A percentile compares a stretch with the other conserved stretches of the same genome.
phyloP scores from a whole-genome alignment of 2,797 vertebrate species.

The Leuciscus waleckii region DNA sequence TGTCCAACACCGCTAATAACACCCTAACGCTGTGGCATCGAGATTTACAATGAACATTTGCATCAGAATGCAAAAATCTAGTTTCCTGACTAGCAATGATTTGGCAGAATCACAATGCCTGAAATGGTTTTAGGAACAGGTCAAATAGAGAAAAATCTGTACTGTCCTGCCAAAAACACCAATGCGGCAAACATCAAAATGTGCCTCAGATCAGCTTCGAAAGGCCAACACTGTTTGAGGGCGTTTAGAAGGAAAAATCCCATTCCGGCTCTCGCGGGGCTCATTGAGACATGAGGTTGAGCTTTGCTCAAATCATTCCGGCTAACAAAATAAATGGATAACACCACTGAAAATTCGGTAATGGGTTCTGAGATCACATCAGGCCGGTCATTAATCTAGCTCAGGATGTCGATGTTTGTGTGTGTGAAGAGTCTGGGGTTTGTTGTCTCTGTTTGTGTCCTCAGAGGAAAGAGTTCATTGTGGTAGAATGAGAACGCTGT shows the following conservation, averaged over 20 bases:
- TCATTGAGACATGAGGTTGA: conserved; percentile 30
- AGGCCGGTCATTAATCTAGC: conserved; percentile 46
- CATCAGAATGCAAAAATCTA: not conserved
- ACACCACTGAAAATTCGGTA: conserved; percentile 55
- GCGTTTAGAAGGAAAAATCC: conserved; percentile 50
- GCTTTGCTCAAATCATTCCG: conserved; percentile 61
- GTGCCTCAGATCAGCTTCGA: conserved; percentile 53
- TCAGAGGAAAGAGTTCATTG: conserved; percentile 35
- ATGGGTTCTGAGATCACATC: conserved; percentile 57
- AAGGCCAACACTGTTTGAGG: conserved; percentile 48
- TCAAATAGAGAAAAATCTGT: not conserved
- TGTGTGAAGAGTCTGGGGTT: conserved; percentile 26
- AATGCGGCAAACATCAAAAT: not conserved
- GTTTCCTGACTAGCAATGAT: not conserved
- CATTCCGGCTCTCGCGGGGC: conserved; percentile 9
- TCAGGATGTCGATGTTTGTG: conserved; percentile 42
- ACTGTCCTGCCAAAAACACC: not conserved
- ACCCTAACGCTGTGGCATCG: not conserved
- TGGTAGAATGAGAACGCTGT: conserved; percentile 44
- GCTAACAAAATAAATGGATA: conserved; percentile 64
- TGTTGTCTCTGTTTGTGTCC: conserved; percentile 28
- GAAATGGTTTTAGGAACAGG: not conserved
- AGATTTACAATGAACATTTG: not conserved
- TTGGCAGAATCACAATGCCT: not conserved
- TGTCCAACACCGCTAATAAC: not conserved